Evolutionary conservation across 2,797 vertebrate genomes (phyloP).

Genomic region (Podarcis siculus): DNA sequence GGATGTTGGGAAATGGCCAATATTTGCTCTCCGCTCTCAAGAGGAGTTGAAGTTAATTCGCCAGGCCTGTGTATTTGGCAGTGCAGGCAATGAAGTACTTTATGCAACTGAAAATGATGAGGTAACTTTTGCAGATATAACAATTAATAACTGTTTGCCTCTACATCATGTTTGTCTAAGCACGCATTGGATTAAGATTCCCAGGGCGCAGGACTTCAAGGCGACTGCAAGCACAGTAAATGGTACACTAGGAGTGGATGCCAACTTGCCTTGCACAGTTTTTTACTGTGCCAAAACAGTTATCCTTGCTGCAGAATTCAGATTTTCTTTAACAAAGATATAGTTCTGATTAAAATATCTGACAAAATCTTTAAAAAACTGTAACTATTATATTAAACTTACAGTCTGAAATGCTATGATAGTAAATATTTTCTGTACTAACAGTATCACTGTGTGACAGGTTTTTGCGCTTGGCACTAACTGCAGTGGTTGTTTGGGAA

Average conservation of each 20-base stretch:
- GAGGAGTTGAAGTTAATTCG: slow-evolving; percentile 91
- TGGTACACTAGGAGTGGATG: not conserved
- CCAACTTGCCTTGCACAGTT: not conserved
- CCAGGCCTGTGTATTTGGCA: slow-evolving; percentile 97
- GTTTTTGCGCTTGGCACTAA: slow-evolving; percentile 97
- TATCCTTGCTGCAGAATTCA: not conserved
- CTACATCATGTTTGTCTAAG: not conserved
- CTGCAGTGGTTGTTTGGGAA: slow-evolving; percentile 94
- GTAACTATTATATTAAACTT: not conserved
- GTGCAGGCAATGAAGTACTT: slow-evolving; percentile 93
- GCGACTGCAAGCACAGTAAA: not conserved
- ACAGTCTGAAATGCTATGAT: not conserved
- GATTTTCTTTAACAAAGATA: not conserved
- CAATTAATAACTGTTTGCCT: not conserved
- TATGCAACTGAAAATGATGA: slow-evolving; percentile 95
- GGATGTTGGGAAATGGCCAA: slow-evolving; percentile 98
- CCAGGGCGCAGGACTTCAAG: not conserved
- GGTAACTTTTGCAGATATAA: slow-evolving; percentile 78
- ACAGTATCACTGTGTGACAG: slow-evolving; percentile 74
- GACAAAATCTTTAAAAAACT: not conserved
- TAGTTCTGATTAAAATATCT: no score
- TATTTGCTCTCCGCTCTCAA: slow-evolving; percentile 95
- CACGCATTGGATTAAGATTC: not conserved
- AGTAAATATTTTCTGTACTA: slow-evolving; percentile 28
- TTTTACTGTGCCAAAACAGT: not conserved